Evolutionary conservation across 2,113 vertebrate genomes (phyloP).

Genomic region (Coptodon rendalli): DNA sequence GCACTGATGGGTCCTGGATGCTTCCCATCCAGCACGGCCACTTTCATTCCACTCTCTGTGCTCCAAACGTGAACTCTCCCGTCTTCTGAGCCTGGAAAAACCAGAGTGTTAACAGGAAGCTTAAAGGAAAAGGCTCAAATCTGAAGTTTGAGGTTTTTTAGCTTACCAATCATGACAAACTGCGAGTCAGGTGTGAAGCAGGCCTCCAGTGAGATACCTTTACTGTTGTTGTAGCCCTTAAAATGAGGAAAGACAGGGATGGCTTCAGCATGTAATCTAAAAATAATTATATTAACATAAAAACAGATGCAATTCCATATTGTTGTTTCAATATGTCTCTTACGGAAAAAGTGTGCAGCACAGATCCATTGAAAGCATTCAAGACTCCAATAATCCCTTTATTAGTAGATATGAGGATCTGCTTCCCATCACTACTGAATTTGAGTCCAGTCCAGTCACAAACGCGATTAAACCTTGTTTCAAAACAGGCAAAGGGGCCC

Average conservation of each 20-base stretch:
- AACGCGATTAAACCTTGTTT: slow-evolving; percentile 83
- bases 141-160: background rate
- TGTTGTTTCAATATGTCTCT: slow-evolving; percentile 39
- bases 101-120: background rate
- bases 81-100: slow-evolving; percentile 86
- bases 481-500: slow-evolving; percentile 94
- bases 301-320: background rate
- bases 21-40: slow-evolving; percentile 93
- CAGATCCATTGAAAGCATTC: slow-evolving; percentile 89
- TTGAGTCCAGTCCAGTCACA: slow-evolving; percentile 97
- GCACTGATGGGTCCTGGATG: slow-evolving; percentile 94
- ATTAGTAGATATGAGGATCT: slow-evolving; percentile 93
- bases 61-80: slow-evolving; percentile 98
- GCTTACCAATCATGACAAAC: slow-evolving; percentile 97
- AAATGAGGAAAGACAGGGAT: background rate
- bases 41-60: slow-evolving; percentile 95
- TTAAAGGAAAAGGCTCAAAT: background rate
- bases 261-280: background rate
- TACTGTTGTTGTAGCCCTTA: slow-evolving; percentile 96
- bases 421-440: slow-evolving; percentile 96
- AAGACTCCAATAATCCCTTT: slow-evolving; percentile 89
- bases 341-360: slow-evolving; percentile 92
- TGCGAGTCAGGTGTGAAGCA: slow-evolving; percentile 98
- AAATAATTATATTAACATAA: background rate
- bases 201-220: slow-evolving; percentile 91